phyloP scores from a whole-genome alignment of 2,797 vertebrate species.

The Huso huso region DNA sequence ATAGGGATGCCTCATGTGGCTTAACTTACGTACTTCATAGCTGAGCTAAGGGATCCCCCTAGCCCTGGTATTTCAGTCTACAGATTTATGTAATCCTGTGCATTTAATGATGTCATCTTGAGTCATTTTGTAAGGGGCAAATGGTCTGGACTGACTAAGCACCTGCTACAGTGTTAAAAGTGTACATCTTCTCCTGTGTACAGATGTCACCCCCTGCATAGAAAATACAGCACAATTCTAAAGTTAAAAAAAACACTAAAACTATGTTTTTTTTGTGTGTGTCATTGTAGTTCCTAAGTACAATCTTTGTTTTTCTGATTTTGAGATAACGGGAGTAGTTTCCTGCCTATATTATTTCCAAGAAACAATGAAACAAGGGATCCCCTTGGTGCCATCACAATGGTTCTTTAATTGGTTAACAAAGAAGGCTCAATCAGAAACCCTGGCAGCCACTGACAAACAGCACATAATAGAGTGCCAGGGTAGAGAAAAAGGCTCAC shows the following conservation, averaged over 20 bases:
- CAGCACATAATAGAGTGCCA: not conserved
- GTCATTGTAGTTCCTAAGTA: not conserved
- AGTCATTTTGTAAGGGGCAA: too few relatives aligned
- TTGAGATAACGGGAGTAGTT: not conserved
- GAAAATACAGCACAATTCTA: not conserved
- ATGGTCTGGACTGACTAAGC: not conserved
- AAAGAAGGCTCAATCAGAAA: not conserved
- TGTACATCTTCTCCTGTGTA: not conserved
- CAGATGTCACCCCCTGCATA: not conserved
- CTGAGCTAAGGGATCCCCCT: too few relatives aligned
- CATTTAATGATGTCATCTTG: too few relatives aligned
- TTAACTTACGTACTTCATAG: too few relatives aligned
- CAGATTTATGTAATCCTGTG: too few relatives aligned
- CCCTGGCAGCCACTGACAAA: not conserved
- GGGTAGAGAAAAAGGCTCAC: not conserved
- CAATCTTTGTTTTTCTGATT: not conserved
- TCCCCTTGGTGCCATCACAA: not conserved
- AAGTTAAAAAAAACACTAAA: not conserved
- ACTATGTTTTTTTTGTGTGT: not conserved
- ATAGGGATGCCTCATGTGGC: too few relatives aligned
- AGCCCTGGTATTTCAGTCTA: too few relatives aligned
- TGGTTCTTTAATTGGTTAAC: not conserved
- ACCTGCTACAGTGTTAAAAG: not conserved
- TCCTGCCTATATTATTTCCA: constrained; percentile 1
- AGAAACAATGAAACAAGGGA: not conserved